Evolutionary conservation across 2,888 invertebrate species (phyloP), one percentile per base, ranked within the genome.

Genomic region (Stenolophus ochropezus): DNA sequence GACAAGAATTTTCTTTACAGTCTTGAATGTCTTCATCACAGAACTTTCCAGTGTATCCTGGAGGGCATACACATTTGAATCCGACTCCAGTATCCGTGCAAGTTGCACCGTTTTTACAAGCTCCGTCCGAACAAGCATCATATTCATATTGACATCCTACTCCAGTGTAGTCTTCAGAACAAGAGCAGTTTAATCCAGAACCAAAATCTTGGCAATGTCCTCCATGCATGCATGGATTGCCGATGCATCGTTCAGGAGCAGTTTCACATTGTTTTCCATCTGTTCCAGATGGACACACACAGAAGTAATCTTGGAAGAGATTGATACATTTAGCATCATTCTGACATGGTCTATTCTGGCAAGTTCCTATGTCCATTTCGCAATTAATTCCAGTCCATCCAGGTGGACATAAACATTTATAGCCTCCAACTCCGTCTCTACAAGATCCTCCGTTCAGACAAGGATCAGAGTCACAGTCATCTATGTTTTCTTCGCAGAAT

Each of bases 211-310:
- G 97, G 86, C 98, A 98, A 87, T 95, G 95, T 76, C 98, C 98
- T 61, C 96, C 96, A 86, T 98, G 98, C 96, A 97, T 97, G 88
- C 98, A 98, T 2, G 97, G 97, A 86, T 95, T 95, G 23, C 97
- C 97, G 82, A 97, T 96, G 87, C 97, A 97, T 84, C 98, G 93
- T 89, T 98, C 97, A 1, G 98, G 98, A 0, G 98, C 97, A 0
- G 97, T 97, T 90, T 98, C 98, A 88, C 98, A 98, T 88, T 97
- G 96, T 89, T 98, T 98, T 6, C 98, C 98, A 87, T 98, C 98
- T 0, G 98, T 98, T 85, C 98, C 98, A 83, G 96, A 96, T 61
- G 97, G 97, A 86, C 97, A 97, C 93, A 96, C 96, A 87, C 96
- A 97, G 93, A 97, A 90, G 87, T 93, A 97, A 87, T 96, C 96